Evolutionary conservation across 2,113 vertebrate species (phyloP).

Genomic region (Arizona elegans): DNA sequence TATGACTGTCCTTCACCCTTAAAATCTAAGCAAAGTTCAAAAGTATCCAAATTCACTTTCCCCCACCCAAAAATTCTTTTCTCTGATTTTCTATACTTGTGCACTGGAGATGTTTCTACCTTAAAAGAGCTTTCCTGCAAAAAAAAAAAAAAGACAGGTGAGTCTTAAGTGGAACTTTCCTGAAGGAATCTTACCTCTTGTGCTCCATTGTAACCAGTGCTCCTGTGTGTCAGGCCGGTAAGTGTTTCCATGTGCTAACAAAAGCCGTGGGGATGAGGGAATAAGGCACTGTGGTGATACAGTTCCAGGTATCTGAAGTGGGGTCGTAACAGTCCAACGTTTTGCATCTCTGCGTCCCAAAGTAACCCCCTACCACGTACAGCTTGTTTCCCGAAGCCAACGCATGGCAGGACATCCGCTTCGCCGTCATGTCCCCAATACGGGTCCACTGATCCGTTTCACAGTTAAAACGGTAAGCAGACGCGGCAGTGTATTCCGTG

Average conservation of each 20-base stretch:
- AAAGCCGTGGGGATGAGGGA: slow-evolving; percentile 94
- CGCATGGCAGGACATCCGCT: slow-evolving; percentile 94
- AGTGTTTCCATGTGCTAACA: slow-evolving; percentile 95
- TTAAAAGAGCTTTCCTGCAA: not conserved
- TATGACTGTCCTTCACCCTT: not conserved
- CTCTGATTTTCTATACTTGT: not conserved
- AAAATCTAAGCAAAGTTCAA: not conserved
- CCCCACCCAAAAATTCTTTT: not conserved
- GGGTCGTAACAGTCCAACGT: slow-evolving; percentile 95
- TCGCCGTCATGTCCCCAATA: slow-evolving; percentile 94
- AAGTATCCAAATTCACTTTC: not conserved
- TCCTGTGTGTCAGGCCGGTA: slow-evolving; percentile 74
- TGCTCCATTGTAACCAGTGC: slow-evolving; percentile 22
- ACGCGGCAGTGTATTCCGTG: slow-evolving; percentile 89
- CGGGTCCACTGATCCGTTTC: slow-evolving; percentile 89
- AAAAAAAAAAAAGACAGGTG: not conserved
- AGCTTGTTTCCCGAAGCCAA: slow-evolving; percentile 93
- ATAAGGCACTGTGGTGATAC: slow-evolving; percentile 94
- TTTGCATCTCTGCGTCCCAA: slow-evolving; percentile 93
- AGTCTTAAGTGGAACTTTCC: not conserved
- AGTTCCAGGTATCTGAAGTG: slow-evolving; percentile 87
- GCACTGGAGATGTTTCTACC: not conserved
- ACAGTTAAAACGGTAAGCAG: slow-evolving; percentile 91
- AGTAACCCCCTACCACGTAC: slow-evolving; percentile 94
- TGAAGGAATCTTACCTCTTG: slow-evolving; percentile 58